Conservation (phyloP, 1,140 invertebrate genomes). For the Pantala flavescens region DNA sequence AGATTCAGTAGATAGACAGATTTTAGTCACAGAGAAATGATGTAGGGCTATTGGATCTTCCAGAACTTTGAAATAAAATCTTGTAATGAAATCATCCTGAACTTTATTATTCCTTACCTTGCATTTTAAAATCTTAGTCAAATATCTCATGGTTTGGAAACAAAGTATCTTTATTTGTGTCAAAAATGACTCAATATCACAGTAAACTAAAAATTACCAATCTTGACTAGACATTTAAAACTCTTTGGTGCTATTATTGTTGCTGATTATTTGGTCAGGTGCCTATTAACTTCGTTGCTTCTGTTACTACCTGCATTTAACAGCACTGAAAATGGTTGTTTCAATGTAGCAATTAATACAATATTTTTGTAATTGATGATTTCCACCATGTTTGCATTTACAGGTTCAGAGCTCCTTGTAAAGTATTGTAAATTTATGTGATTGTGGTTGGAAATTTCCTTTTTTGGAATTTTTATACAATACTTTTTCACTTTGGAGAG, state of each 20-base stretch:
- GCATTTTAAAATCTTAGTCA: background rate
- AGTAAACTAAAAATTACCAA: slow-evolving; percentile 1
- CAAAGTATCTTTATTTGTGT: slow-evolving; percentile 9
- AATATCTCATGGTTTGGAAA: slow-evolving; percentile 1
- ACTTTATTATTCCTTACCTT: slow-evolving; percentile 15
- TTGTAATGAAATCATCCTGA: slow-evolving; percentile 24
- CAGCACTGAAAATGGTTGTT: background rate
- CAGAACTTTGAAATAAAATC: slow-evolving; percentile 24
- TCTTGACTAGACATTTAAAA: slow-evolving; percentile 9
- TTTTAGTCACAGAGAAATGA: slow-evolving; percentile 23
- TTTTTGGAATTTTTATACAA: background rate
- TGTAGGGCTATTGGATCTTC: slow-evolving; percentile 24
- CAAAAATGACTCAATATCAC: slow-evolving; percentile 1
- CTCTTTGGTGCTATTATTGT: slow-evolving; percentile 5
- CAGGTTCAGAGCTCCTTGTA: background rate
- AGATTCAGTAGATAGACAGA: slow-evolving; percentile 21
- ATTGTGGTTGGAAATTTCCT: background rate
- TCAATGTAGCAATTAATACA: too few relatives aligned
- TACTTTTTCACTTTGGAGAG: background rate
- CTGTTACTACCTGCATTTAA: slow-evolving; percentile 24
- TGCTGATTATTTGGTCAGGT: slow-evolving; percentile 17
- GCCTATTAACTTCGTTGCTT: slow-evolving; percentile 18
- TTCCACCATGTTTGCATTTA: background rate
- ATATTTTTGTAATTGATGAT: background rate
- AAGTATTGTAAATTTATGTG: background rate